Percentiles rank a stretch among this genome's conserved stretches.
Conservation (phyloP, 1,140 invertebrate species). For the Drosophila parvula region DNA sequence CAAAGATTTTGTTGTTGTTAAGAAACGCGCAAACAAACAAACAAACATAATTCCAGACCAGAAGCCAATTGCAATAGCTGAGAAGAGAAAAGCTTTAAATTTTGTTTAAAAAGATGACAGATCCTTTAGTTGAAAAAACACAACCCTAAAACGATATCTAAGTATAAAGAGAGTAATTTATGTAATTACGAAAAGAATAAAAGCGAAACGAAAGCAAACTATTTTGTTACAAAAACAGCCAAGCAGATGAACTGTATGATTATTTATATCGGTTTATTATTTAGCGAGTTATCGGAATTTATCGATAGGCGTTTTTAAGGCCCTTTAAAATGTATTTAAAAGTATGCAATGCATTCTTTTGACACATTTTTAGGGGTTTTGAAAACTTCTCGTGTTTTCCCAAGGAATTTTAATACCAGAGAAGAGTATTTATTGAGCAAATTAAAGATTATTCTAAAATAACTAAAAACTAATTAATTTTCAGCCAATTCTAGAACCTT, state of each 20-base stretch:
- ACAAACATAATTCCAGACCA: slow-evolving; percentile 23
- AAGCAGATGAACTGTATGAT: slow-evolving; percentile 17
- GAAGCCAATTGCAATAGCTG: slow-evolving; percentile 18
- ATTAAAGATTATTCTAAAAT: not conserved
- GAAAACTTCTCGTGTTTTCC: too few species aligned
- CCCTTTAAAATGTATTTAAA: too few species aligned
- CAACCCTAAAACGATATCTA: not conserved
- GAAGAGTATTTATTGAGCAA: too few species aligned
- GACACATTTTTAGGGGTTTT: too few species aligned
- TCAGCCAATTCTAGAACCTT: not conserved
- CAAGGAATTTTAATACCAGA: too few species aligned
- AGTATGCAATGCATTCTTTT: too few species aligned
- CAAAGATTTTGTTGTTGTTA: not conserved
- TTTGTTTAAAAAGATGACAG: slow-evolving; percentile 9
- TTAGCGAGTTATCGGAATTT: not conserved
- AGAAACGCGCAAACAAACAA: slow-evolving; percentile 5
- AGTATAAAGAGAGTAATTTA: slow-evolving; percentile 12
- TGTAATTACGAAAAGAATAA: slow-evolving; percentile 19
- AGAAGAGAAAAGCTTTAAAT: slow-evolving; percentile 42
- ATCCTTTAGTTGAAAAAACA: slow-evolving; percentile 14
- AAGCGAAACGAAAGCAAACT: slow-evolving; percentile 23
- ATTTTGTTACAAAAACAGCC: slow-evolving; percentile 26
- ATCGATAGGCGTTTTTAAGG: not conserved
- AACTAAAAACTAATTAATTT: too few species aligned
- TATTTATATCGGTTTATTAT: not conserved